A percentile compares a stretch with the other conserved stretches of the same genome.
Evolutionary conservation across 2,888 invertebrate genomes (phyloP).

Genomic region (Eupithecia tripunctaria): DNA sequence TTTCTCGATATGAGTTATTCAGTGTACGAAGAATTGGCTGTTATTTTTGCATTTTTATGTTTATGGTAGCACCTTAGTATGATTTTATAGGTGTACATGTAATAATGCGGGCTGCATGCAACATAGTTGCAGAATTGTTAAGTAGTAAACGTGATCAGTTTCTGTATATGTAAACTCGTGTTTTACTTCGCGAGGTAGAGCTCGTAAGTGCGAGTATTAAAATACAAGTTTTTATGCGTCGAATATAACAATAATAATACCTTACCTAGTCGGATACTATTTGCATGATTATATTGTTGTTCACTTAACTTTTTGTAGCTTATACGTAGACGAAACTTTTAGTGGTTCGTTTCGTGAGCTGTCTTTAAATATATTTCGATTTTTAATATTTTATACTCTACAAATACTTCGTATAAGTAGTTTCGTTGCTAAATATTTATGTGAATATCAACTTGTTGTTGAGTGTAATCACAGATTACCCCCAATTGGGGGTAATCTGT

Average conservation of each 20-base stretch:
- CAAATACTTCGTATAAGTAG: background rate
- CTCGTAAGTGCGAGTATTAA: background rate
- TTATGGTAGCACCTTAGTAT: background rate
- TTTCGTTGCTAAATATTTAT: background rate
- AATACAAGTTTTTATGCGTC: constrained; percentile 6
- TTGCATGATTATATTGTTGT: constrained; percentile 14
- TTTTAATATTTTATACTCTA: too few species aligned
- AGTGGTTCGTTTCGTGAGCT: background rate
- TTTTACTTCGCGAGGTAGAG: background rate
- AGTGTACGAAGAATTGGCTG: background rate
- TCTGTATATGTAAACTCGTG: background rate
- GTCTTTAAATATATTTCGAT: background rate
- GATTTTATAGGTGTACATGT: background rate
- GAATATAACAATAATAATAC: constrained; percentile 6
- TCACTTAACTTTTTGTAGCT: background rate
- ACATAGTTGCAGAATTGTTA: background rate
- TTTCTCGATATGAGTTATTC: background rate
- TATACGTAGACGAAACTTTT: background rate
- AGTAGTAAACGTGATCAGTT: background rate
- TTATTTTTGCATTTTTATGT: background rate
- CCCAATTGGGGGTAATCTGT: too few species aligned
- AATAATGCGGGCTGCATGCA: background rate
- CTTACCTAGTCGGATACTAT: background rate
- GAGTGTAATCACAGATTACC: too few species aligned
- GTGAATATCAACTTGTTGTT: too few species aligned